Percentiles rank a stretch among this genome's conserved stretches.
Evolutionary conservation across 2,113 vertebrate genomes (phyloP).

Genomic region (Lanius ludovicianus): DNA sequence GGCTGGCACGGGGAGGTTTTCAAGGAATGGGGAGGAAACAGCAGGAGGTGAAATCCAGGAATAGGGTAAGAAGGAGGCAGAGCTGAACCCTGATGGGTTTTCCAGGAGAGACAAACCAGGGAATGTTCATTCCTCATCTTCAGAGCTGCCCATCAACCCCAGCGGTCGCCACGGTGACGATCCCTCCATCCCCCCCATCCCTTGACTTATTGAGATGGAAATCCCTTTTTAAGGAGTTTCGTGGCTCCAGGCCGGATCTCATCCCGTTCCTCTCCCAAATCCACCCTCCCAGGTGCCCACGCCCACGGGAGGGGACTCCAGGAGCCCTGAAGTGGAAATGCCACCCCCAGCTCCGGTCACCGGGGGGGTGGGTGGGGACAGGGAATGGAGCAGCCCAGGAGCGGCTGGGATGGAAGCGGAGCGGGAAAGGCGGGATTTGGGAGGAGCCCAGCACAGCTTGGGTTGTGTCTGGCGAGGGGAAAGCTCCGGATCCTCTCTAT

Average conservation of each 20-base stretch:
- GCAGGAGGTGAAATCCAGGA: not conserved
- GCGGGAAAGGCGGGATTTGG: not conserved
- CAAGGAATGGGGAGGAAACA: not conserved
- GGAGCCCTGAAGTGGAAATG: not conserved
- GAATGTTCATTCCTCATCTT: fast-evolving
- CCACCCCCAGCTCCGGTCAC: not conserved
- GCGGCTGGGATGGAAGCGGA: not conserved
- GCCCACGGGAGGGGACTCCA: not conserved
- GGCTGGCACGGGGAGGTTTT: not conserved
- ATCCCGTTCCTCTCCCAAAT: not conserved
- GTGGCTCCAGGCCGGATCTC: not conserved
- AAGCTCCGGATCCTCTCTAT: not conserved
- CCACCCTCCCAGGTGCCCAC: not conserved
- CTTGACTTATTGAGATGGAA: not conserved
- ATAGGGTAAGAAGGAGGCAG: fast-evolving
- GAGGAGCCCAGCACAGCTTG: slow-evolving; percentile 1
- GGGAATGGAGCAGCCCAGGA: not conserved
- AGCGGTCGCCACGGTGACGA: no score
- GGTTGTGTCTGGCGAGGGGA: not conserved
- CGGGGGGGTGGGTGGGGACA: not conserved
- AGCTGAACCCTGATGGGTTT: not conserved
- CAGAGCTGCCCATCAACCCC: not conserved
- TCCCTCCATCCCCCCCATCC: no score
- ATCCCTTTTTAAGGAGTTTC: not conserved
- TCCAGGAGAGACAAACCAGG: not conserved